phyloP scores from a whole-genome alignment of 2,888 invertebrate genomes.

The Coleophora deauratella region DNA sequence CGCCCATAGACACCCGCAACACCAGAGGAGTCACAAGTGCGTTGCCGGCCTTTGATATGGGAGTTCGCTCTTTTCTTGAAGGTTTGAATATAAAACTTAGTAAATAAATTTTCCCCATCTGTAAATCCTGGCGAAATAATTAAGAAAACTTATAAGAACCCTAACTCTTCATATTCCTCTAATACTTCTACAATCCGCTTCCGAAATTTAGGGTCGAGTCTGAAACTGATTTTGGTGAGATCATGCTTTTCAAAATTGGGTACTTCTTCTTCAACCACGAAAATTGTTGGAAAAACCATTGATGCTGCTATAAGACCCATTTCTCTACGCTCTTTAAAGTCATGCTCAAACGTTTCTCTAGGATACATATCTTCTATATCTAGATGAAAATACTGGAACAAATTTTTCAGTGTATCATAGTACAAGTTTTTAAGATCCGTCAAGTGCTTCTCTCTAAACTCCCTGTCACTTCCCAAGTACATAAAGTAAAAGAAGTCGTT shows the following conservation, averaged over 20 bases:
- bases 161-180: not conserved
- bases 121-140: too few relatives aligned
- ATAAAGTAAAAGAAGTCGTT: slow-evolving; percentile 26
- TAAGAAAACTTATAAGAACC: not conserved
- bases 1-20: too few relatives aligned
- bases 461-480: slow-evolving; percentile 20
- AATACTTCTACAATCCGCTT: not conserved
- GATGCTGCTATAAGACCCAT: not conserved
- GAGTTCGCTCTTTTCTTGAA: too few relatives aligned
- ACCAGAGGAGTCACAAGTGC: too few relatives aligned
- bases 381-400: not conserved
- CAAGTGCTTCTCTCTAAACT: slow-evolving; percentile 23
- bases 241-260: not conserved
- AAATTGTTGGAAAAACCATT: not conserved
- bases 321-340: not conserved
- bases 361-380: not conserved
- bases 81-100: too few relatives aligned
- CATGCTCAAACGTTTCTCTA: not conserved
- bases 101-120: too few relatives aligned
- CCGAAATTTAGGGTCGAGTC: not conserved
- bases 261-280: not conserved
- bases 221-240: not conserved
- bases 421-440: slow-evolving; percentile 17
- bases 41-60: too few relatives aligned
- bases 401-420: not conserved